Evolutionary conservation across 2,888 invertebrate genomes (phyloP), one percentile per base, ranked within the genome.

Genomic region (Tolmerus cingulatus): DNA sequence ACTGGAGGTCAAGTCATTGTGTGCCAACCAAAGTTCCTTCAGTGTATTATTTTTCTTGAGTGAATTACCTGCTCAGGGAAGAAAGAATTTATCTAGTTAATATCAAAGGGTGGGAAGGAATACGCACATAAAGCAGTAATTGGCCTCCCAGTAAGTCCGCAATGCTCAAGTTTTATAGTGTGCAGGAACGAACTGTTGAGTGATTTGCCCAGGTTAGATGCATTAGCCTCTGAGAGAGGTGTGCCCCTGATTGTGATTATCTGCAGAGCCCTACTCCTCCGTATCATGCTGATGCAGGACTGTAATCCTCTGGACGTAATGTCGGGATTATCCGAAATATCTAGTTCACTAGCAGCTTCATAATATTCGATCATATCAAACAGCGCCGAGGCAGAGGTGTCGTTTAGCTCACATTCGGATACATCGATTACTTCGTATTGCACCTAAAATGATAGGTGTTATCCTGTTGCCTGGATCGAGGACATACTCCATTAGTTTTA

Each of bases 311-410:
- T 93, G 77, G 94, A 93, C 87, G 96, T 96, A 92, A 97, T 96
- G 89, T 94, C 94, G 87, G 95, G 93, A 92, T 97, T 97, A 84
- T 95, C 95, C 46, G 96, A 95, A 89, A 98, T 95, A 91, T 96
- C 96, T 88, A 98, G 92, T 89, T 95, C 94, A 89, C 94, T 93
- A 0, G 96, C 95, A 76, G 97, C 97, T 91, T 98, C 97, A 92
- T 98, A 98, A 92, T 97, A 98, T 91, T 98, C 98, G 89, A 98
- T 94, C 96, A 98, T 97, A 92, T 98, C 97, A 92, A 97, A 97
- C 86, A 98, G 92, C 74, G 97, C 96, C 90, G 96, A 96, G 74
- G 96, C 94, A 88, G 94, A 93, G 93, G 94, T 92, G 90, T 93
- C 93, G 81, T 91, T 90, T 86, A 93, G 89, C 14, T 91, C 90